Base-by-base conservation (phyloP, 2,888 invertebrate genomes). In the Ditylenchus weischeri region DNA sequence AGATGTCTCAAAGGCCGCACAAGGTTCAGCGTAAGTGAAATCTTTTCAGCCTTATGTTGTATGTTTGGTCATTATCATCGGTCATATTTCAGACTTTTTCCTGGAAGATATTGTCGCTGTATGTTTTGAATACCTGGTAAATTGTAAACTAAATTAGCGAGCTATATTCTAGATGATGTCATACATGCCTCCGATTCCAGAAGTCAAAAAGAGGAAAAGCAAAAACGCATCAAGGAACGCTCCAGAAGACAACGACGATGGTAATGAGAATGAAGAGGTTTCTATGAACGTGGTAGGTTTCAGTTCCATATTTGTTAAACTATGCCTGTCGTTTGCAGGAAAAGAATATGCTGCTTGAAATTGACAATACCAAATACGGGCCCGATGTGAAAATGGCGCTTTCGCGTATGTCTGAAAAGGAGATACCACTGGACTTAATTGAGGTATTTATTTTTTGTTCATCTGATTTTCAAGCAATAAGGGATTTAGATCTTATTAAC, bases 341-440 rank as follows among this genome's bases (percentile, higher is more conserved):
- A 62, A 59, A 60, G 85, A 89, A 72, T 86, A 87, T 74, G 89
- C 91, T 67, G 89, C 90, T 84, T 90, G 75, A 83, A 10, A 79
- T 85, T 13, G 80, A 82, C 23, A 73, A 76, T 19, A 15, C 59
- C 13, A 43, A 66, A 11, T 68, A 67, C 61, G 29, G 50, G 15
- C 51, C 66, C 11, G 58, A 65, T 5, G 58, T 74, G 19, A 60
- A 65, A 21, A 23, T 48, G 38, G 72, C 75, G 15, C 60, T 74
- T 10, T 36, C 65, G 8, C 51, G 64, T 36, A 70, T 98, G 54
- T 90, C 89, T 7, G 96, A 98, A 84, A 91, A 91, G 81, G 94
- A 95, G 84, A 86, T 92, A 72, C 91, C 91, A 77, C 93, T 94
- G 84, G 94, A 95, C 83, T 86, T 96, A 10, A 90, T 96, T 71